phyloP scores from a whole-genome alignment of 2,113 vertebrate genomes.

The Lepisosteus oculatus region DNA sequence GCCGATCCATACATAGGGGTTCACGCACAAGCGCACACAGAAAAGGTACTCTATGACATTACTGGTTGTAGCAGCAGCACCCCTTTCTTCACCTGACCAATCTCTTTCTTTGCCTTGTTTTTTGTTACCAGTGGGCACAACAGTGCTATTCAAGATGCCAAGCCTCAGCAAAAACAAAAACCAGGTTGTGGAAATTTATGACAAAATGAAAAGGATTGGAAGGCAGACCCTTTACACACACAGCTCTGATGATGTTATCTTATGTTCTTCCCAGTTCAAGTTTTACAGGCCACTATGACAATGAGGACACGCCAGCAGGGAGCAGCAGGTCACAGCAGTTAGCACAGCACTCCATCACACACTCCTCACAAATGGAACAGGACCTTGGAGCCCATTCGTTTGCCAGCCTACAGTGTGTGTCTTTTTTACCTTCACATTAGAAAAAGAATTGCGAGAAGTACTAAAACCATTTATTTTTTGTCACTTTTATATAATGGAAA shows the following conservation, averaged over 20 bases:
- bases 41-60: too few relatives aligned
- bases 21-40: constrained; percentile 7
- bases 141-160: too few relatives aligned
- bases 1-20: constrained; percentile 22
- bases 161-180: too few relatives aligned
- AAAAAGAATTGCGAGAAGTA: neutral
- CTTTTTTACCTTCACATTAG: neutral
- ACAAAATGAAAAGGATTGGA: constrained; percentile 10
- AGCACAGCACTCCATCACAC: neutral
- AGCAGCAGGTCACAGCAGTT: constrained; percentile 5
- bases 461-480: neutral
- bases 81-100: too few relatives aligned
- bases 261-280: constrained; percentile 7
- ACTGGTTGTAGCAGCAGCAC: too few relatives aligned
- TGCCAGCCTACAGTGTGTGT: constrained; percentile 14
- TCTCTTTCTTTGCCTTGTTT: too few relatives aligned
- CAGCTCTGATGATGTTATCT: neutral
- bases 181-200: too few relatives aligned
- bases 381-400: constrained; percentile 28
- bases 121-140: too few relatives aligned
- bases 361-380: constrained; percentile 13
- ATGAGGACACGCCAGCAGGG: constrained; percentile 18
- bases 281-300: constrained; percentile 4
- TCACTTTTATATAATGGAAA: neutral
- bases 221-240: constrained; percentile 25